Conservation (phyloP, 2,888 invertebrate genomes). For the Cinara cedri region DNA sequence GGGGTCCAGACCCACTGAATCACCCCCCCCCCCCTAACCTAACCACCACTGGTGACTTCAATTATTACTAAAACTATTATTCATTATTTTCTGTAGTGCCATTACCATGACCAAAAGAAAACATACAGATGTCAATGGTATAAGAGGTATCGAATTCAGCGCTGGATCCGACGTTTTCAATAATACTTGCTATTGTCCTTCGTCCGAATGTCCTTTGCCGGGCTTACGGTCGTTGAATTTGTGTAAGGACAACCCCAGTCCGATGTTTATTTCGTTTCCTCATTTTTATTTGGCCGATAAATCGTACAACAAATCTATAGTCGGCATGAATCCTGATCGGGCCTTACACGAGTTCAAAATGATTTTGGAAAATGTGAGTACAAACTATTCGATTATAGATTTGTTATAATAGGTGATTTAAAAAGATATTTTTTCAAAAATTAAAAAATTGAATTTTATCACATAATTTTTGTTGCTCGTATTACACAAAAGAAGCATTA, state of each 20-base stretch:
- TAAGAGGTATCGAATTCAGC: slow-evolving; percentile 67
- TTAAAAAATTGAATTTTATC: neutral
- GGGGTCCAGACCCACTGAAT: no score
- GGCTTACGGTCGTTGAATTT: slow-evolving; percentile 61
- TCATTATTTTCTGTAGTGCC: no score
- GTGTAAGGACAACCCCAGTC: slow-evolving; percentile 63
- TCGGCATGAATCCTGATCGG: slow-evolving; percentile 63
- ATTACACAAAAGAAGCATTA: no score
- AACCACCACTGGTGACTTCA: no score
- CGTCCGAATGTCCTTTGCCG: slow-evolving; percentile 59
- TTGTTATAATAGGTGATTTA: no score
- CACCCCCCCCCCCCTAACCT: no score
- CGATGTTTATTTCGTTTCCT: slow-evolving; percentile 64
- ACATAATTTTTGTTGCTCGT: no score
- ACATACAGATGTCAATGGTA: slow-evolving; percentile 62
- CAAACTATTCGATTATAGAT: no score
- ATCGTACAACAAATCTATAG: slow-evolving; percentile 62
- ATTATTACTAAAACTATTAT: no score
- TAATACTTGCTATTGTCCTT: slow-evolving; percentile 76
- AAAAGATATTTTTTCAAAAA: neutral
- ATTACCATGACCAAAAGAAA: slow-evolving; percentile 53
- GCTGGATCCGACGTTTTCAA: slow-evolving; percentile 74
- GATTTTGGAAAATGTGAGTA: slow-evolving; percentile 75
- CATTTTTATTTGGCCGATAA: slow-evolving; percentile 64
- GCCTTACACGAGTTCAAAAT: slow-evolving; percentile 63